Conservation (phyloP, 2,113 vertebrate species). For the Podarcis muralis region DNA sequence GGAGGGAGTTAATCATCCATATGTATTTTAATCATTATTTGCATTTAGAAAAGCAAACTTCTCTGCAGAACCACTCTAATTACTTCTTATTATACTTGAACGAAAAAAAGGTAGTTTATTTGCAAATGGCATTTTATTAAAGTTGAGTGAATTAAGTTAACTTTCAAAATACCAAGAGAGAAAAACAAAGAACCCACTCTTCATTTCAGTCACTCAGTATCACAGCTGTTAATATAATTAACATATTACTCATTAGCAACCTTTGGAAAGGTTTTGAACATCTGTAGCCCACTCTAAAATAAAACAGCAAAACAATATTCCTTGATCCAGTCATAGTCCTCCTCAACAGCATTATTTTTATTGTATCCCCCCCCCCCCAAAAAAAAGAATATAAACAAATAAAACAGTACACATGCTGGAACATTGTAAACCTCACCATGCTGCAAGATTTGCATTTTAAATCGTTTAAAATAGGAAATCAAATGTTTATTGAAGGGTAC, state of each 20-base stretch:
- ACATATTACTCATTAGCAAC: not conserved
- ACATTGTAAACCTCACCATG: not conserved
- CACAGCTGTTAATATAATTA: not conserved
- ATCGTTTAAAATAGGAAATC: not conserved
- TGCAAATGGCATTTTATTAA: constrained; percentile 10
- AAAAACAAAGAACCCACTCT: not conserved
- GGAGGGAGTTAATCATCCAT: not conserved
- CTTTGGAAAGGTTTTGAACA: not conserved
- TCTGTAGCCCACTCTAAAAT: not conserved
- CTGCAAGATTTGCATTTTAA: not conserved
- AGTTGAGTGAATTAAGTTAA: not conserved
- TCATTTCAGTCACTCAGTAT: not conserved
- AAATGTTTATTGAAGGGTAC: not conserved
- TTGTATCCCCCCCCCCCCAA: too few species aligned
- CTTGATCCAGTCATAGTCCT: not conserved
- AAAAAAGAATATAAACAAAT: not conserved
- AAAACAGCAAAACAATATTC: not conserved
- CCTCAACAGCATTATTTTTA: not conserved
- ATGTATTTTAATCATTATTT: constrained; percentile 11
- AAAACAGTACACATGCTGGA: not conserved
- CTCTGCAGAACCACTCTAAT: not conserved
- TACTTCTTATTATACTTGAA: not conserved
- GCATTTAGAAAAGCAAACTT: constrained; percentile 3
- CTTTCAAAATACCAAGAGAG: not conserved
- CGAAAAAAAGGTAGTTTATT: not conserved